Evolutionary conservation across 64 coral and sea anemone species (phyloP), one percentile per base, ranked within the genome.

Genomic region (Montipora cactus): DNA sequence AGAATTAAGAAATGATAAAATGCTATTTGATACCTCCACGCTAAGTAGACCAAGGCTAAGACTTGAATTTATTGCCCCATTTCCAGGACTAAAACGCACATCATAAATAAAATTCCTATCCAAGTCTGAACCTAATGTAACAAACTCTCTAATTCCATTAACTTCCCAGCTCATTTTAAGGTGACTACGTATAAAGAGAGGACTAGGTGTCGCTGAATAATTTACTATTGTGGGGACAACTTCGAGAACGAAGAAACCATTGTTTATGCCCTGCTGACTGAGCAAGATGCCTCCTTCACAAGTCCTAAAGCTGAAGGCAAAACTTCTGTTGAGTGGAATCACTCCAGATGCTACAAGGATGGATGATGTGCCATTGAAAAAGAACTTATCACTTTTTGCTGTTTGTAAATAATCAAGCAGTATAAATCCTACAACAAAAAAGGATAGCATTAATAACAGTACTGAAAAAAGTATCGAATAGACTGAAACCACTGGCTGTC

Each of bases 291-390:
- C 94, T 82, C 94, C 94, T 25, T 88, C 61, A 73, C 94, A 95
- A 87, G 94, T 95, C 77, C 94, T 91, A 71, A 95, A 95, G 7
- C 14, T 49, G 48, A 95, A 87, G 5, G 79, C 70, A 89, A 95
- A 95, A 77, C 89, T 76, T 79, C 46, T 57, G 6, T 21, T 67
- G 5, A 95, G 76, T 12, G 90, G 81, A 64, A 95, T 59, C 3
- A 47, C 70, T 74, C 53, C 76, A 28, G 83, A 50, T 13, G 51
- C 22, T 8, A 91, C 77, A 92, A 92, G 89, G n/a, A 95, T 87
- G 6, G 23, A 16, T 64, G 94, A 95, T 37, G 89, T 92, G 5
- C 75, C 52, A 91, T 95, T 95, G 73, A 95, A 95, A 72, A 93
- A 93, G 64, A 93, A 93, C 68, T 59, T 88, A 45, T 68, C 49